Percentiles rank a stretch among this genome's conserved stretches.
Conservation (phyloP, 2,888 invertebrate genomes). For the Itoplectis maculator region DNA sequence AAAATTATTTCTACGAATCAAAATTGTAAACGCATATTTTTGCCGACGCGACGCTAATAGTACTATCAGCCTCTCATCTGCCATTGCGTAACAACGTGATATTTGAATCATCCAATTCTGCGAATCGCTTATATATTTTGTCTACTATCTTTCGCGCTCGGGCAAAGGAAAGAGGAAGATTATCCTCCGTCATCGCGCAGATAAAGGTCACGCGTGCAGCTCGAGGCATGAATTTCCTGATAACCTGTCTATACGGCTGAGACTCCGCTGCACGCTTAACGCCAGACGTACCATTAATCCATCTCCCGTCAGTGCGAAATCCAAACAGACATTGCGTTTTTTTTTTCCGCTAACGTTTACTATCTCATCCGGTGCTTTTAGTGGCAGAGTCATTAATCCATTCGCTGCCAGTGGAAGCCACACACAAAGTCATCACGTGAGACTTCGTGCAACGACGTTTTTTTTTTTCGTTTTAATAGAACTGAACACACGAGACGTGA, state of each 20-base stretch:
- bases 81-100: neutral
- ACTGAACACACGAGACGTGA: neutral
- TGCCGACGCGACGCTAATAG: neutral
- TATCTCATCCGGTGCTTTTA: neutral
- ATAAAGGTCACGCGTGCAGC: slow-evolving; percentile 20
- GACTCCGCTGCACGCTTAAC: neutral
- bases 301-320: neutral
- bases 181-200: neutral
- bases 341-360: neutral
- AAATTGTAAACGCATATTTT: too few relatives aligned
- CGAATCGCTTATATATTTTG: neutral
- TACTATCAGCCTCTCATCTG: neutral
- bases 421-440: neutral
- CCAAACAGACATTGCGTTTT: neutral
- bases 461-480: neutral
- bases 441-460: neutral
- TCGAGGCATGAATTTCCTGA: slow-evolving; percentile 9
- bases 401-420: neutral
- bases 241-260: neutral
- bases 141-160: neutral
- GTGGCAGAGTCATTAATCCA: neutral
- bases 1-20: neutral
- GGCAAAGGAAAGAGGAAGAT: neutral
- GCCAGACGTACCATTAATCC: neutral
- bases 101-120: neutral